Evolutionary conservation across 2,888 invertebrate species (phyloP).

Genomic region (Lacanobia oleracea): DNA sequence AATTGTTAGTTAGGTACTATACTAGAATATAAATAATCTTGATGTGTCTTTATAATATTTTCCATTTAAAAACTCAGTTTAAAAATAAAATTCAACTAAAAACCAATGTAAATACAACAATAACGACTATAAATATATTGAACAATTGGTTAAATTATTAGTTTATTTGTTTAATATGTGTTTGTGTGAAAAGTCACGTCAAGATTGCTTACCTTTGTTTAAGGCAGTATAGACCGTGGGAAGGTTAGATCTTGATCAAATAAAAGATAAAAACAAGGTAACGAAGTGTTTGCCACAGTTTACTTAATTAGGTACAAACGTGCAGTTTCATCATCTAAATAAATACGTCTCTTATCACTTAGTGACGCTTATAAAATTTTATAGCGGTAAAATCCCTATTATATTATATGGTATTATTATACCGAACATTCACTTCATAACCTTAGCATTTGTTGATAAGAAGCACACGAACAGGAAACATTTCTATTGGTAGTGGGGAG

Average conservation of each 20-base stretch:
- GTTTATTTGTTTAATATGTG: no score
- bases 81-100: no score
- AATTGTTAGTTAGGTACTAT: no score
- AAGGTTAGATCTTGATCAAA: conserved; percentile 50
- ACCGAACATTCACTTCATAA: neutral
- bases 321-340: conserved; percentile 12
- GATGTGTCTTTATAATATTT: no score
- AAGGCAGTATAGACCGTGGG: conserved; percentile 34
- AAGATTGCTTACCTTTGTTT: no score
- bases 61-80: no score
- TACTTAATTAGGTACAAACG: conserved; percentile 1
- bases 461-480: conserved; percentile 6
- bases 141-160: no score
- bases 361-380: neutral
- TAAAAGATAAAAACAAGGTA: conserved; percentile 24
- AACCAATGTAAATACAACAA: no score
- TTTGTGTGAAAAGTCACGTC: no score
- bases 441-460: neutral
- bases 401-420: neutral
- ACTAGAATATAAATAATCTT: no score
- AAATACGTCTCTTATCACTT: conserved; percentile 2
- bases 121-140: no score
- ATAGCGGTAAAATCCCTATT: neutral
- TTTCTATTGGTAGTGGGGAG: neutral
- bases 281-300: conserved; percentile 4